Evolutionary conservation across 2,888 invertebrate genomes (phyloP), one percentile per base, ranked within the genome.

Genomic region (Chymomyza caudatula): DNA sequence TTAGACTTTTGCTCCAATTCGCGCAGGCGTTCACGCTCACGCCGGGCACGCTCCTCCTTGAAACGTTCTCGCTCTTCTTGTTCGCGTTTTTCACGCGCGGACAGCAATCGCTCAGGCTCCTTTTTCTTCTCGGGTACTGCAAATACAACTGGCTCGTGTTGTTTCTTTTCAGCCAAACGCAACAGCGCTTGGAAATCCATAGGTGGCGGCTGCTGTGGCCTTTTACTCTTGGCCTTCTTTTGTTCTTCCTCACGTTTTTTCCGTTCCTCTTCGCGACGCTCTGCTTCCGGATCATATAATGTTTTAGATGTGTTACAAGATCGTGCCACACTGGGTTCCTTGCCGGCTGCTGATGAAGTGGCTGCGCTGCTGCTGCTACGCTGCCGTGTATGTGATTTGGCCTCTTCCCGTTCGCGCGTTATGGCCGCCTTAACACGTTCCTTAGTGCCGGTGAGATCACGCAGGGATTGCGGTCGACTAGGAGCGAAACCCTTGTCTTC

Each of bases 141-240:
- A 53, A 82, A 37, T 3, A 56, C 29, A 1, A 96, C 88, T 0
- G 96, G 96, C 87, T 96, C 95, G 88, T 93, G 92, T 74, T 96
- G 96, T 87, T 96, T 96, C 85, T 95, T 93, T 77, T 95, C 95
- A 0, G 97, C 97, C 5, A 97, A 90, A 90, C 96, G 95, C 2
- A 97, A 89, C 20, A 97, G 88, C 64, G 95, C 93, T 78, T 93
- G 92, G 87, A 96, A 97, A 89, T 96, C 95, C 89, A 96, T 92
- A 0, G 94, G 94, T 0, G 96, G 95, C 2, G 95, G 95, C 54
- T 91, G 89, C 15, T 92, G 90, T 3, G 92, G 91, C 72, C 92
- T 88, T 67, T 89, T 93, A 4, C 91, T 88, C 88, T 94, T 95
- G 0, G 92, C 90, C 79, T 93, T 93, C 15, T 89, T 71, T 60